Base-by-base conservation (phyloP, 1,140 invertebrate genomes). In the Drosophila ambigua region DNA sequence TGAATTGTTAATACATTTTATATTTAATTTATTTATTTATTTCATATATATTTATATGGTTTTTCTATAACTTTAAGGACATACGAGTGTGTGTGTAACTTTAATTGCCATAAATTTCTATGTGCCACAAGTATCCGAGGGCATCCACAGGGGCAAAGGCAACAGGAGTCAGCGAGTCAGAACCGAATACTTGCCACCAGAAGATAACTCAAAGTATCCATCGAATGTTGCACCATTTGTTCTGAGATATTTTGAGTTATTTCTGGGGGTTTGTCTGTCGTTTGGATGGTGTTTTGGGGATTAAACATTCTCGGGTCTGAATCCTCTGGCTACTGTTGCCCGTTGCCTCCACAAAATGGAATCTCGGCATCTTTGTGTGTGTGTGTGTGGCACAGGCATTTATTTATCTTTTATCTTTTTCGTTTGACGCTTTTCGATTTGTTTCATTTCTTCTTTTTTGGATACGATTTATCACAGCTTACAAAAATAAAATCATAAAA, bases 401-500 rank as follows among this genome's bases (percentile, higher is more conserved):
- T 58, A 69, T 51, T 65, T 35, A 35, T 50, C 49, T 65, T 35
- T 68, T 49, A 23, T 69, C 11, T 49, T 48, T 45, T 58, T 87
- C 72, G 71, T 82, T 79, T 78, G 75, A 82, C 83, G 60, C 73
- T 87, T 87, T 87, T 85, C 82, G 81, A 74, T 82, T 74, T 39
- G 11, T 13, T 11, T 45, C 2, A 28, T 45, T n/a, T 43, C 26
- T 66, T 76, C 76, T 72, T 72, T 75, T 72, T 74, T 87, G 87
- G 82, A 85, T 85, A 85, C 35, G 79, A 89, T 88, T 88, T 88
- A 88, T 88, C 83, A 88, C 83, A 88, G 83, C 83, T 88, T 88
- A 88, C 76, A 88, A 88, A 87, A 85, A 74, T 85, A 59, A 77
- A 79, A 69, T 49, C 44, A 77, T 66, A 48, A 77, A 77, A 79